Evolutionary conservation across 2,888 invertebrate genomes (phyloP), one percentile per base, ranked within the genome.

Genomic region (Girardia tigrina): DNA sequence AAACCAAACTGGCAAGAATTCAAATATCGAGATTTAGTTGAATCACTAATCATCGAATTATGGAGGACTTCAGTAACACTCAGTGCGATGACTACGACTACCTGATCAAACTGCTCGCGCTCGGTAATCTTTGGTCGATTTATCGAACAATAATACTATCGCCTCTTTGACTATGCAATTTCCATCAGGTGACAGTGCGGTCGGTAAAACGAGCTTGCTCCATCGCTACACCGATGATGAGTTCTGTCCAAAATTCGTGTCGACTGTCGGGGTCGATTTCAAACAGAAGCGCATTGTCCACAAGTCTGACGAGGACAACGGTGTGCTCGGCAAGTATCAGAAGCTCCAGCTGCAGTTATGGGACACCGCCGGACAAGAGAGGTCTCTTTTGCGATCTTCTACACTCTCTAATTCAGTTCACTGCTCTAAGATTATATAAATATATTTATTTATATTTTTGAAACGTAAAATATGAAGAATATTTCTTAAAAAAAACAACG

Each of bases 361-460:
- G 87, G 94, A 95, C 83, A 95, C 94, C 42, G 94, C 94, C 71
- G 94, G 94, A 0, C 94, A 94, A 85, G 94, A 94, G 85, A 88
- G 91, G 91, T 91, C n/a, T n/a, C n/a, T n/a, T n/a, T n/a, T n/a
- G n/a, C n/a, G n/a, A n/a, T n/a, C n/a, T n/a, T n/a, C n/a, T n/a
- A n/a, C n/a, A n/a, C n/a, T n/a, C n/a, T n/a, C n/a, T n/a, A n/a
- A n/a, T n/a, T n/a, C n/a, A n/a, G n/a, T n/a, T n/a, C n/a, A n/a
- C n/a, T n/a, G n/a, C n/a, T n/a, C n/a, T n/a, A n/a, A n/a, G n/a
- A n/a, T n/a, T n/a, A n/a, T n/a, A n/a, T n/a, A n/a, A n/a, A n/a
- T n/a, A n/a, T n/a, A n/a, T n/a, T n/a, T n/a, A n/a, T n/a, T n/a
- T n/a, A n/a, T n/a, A n/a, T n/a, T n/a, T n/a, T n/a, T n/a, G n/a